Percentiles rank a stretch among this genome's conserved stretches.
phyloP scores from a whole-genome alignment of 2,113 vertebrate genomes.

The Catharus minimus region DNA sequence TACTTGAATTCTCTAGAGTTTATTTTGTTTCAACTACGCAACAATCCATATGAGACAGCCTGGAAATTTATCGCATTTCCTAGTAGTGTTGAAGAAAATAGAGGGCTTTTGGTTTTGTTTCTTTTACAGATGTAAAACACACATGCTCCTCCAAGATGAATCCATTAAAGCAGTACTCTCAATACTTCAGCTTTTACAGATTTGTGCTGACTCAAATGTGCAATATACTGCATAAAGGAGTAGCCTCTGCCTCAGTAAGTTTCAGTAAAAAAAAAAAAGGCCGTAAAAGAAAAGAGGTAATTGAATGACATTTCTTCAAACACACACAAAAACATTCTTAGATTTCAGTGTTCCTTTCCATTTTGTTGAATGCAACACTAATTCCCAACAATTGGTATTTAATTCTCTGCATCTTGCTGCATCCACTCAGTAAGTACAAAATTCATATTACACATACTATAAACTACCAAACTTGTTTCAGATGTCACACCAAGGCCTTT shows the following conservation, averaged over 20 bases:
- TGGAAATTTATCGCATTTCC: background rate
- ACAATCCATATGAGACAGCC: background rate
- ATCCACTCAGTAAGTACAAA: background rate
- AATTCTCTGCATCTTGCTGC: background rate
- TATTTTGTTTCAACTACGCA: background rate
- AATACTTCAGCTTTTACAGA: background rate
- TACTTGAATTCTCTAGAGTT: background rate
- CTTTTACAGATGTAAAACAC: background rate
- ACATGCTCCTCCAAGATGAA: background rate
- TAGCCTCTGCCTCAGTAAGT: background rate
- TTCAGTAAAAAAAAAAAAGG: background rate
- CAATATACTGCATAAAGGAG: background rate
- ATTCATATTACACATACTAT: accelerated
- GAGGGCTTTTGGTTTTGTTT: background rate
- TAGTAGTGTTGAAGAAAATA: background rate
- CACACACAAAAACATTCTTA: background rate
- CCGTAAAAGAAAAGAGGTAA: background rate
- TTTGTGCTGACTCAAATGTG: accelerated
- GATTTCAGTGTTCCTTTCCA: background rate
- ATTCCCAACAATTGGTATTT: background rate
- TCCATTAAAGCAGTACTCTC: background rate
- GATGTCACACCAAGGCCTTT: background rate
- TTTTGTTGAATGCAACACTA: background rate
- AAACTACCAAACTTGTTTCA: background rate
- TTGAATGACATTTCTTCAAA: background rate